A percentile compares a stretch with the other conserved stretches of the same genome.
phyloP scores from a whole-genome alignment of 2,113 vertebrate genomes.

The Lipophrys pholis region DNA sequence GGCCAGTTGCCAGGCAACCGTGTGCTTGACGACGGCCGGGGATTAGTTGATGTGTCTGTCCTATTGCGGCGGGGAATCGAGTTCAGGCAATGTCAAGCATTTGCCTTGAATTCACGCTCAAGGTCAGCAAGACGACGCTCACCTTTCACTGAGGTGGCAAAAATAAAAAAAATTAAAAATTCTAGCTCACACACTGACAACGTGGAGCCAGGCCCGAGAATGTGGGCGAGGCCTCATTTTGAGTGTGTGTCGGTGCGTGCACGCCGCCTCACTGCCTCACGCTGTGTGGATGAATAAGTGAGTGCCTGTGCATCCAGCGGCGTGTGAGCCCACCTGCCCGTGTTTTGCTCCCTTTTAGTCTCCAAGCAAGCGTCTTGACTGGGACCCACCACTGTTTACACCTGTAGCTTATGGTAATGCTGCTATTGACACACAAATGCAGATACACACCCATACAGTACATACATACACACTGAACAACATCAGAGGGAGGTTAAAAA shows the following conservation, averaged over 20 bases:
- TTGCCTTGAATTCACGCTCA: constrained; percentile 19
- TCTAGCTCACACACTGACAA: not conserved
- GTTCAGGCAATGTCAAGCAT: constrained; percentile 32
- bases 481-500: constrained; percentile 8
- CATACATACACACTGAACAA: constrained; percentile 11
- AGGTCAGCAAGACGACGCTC: constrained; percentile 48
- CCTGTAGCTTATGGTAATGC: constrained; percentile 65
- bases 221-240: not conserved
- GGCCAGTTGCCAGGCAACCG: constrained; percentile 82
- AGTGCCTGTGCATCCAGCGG: constrained; percentile 23
- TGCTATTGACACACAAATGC: constrained; percentile 20
- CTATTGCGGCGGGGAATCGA: constrained; percentile 21
- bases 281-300: constrained; percentile 50
- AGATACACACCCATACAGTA: not conserved
- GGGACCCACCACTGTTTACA: constrained; percentile 63
- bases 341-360: constrained; percentile 38
- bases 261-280: constrained; percentile 12
- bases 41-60: constrained; percentile 51
- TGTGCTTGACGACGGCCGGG: constrained; percentile 58
- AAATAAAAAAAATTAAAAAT: constrained; percentile 9
- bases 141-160: constrained; percentile 9
- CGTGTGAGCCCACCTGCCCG: constrained; percentile 37
- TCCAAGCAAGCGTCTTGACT: constrained; percentile 45
- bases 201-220: not conserved
- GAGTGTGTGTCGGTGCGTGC: constrained; percentile 10